Evolutionary conservation across 2,888 invertebrate species (phyloP), one percentile per base, ranked within the genome.

Genomic region (Geophilus truncorum): DNA sequence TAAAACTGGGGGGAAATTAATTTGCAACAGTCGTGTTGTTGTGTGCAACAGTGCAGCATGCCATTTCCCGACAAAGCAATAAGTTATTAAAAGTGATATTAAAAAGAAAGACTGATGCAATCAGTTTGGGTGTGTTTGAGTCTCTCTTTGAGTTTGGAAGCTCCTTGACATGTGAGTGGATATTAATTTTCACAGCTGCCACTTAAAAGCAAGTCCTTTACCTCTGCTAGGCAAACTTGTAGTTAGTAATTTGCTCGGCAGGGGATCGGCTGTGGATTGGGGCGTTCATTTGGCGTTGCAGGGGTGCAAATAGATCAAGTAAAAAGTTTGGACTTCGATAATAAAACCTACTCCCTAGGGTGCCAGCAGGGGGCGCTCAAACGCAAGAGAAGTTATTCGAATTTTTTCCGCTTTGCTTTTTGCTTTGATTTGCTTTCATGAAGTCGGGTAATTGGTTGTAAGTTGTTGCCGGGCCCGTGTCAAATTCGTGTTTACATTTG

Each of bases 181-280:
- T 57, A 57, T 57, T 57, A 57, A 57, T 57, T 57, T 57, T 57
- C 57, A 57, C 57, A 57, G 57, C 57, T 57, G 57, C 57, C 57
- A 57, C 57, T 57, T 57, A 57, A 57, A 57, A 57, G 21, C 57
- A 57, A 57, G 57, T 57, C 57, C 57, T 57, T 57, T 57, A 23
- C 23, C 57, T 57, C 57, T 23, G 23, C 57, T 57, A 57, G 57
- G 57, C 57, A 57, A 57, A 57, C 21, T 57, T 57, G 57, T 57
- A 57, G 57, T 57, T 57, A 57, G 57, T 57, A 57, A 57, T 57
- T 57, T 57, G 57, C 57, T 57, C 57, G 57, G 57, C 57, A 57
- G 57, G 57, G 23, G 57, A 57, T 23, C 57, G 21, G 57, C 23
- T 57, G 57, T 57, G 57, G 57, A 57, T 57, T 57, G 57, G 57